phyloP scores from a whole-genome alignment of 2,797 vertebrate genomes.

The Ambastaia sidthimunki region DNA sequence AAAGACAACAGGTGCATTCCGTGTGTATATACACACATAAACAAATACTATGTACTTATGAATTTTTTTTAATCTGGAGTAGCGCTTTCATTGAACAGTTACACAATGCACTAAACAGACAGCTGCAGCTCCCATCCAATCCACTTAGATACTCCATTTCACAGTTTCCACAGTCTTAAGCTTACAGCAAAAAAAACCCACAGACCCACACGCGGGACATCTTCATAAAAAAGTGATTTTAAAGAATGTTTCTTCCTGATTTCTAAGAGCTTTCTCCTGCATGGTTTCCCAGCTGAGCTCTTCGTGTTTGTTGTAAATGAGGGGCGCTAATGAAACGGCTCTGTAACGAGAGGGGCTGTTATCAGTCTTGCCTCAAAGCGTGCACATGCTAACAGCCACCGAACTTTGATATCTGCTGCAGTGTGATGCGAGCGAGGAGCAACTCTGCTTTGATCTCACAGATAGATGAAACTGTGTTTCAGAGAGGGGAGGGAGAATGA shows the following conservation, averaged over 20 bases:
- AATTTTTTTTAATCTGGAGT: too few species aligned
- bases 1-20: too few species aligned
- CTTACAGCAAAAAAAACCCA: background rate
- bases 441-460: constrained; percentile 18
- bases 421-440: background rate
- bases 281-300: constrained; percentile 26
- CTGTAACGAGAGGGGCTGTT: constrained; percentile 31
- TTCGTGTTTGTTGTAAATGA: constrained; percentile 30
- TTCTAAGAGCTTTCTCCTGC: constrained; percentile 27
- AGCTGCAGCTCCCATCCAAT: background rate
- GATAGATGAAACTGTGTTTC: constrained; percentile 10
- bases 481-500: background rate
- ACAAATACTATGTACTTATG: too few species aligned
- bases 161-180: background rate
- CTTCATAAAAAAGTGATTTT: constrained; percentile 1
- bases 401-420: constrained; percentile 26
- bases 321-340: constrained; percentile 18
- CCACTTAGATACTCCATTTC: too few species aligned
- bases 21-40: too few species aligned
- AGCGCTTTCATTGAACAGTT: too few species aligned
- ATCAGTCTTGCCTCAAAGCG: constrained; percentile 13
- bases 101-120: background rate
- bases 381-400: background rate
- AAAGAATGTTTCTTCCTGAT: constrained; percentile 18
- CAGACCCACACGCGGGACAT: background rate